Base-by-base conservation (phyloP, 2,797 vertebrate species). In the Percopsis omiscomaycus region DNA sequence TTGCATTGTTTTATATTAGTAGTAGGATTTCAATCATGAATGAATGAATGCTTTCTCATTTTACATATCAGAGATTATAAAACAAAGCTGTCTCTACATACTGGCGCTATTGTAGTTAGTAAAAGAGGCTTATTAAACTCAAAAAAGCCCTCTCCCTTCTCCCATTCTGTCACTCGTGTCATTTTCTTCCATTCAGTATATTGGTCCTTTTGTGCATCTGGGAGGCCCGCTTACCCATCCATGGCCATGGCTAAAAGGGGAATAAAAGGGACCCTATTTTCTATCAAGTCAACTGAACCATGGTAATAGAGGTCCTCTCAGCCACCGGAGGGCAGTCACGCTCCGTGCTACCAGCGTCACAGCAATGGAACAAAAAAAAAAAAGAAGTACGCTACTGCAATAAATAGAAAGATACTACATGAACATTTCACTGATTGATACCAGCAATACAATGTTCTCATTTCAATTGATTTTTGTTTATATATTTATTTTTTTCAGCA, bases 321-420 rank as follows among this genome's bases (percentile, higher is more conserved):
- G 59, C 87, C 87, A 88, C 84, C 15, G 47, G 88, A 77, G 85
- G 79, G 88, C 86, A 86, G 81, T 73, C 69, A 70, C 4, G 47
- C 61, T 68, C 78, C 65, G 22, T 22, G 30, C 44, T 62, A 55
- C 15, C 62, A 49, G 12, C 16, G 37, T 54, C 37, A 27, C 16
- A 46, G 53, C 10, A 28, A 15, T 11, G 32, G 52, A 42, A 42
- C 37, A 3, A 0, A 37, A 22, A 3, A 46, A 14, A 22, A 8
- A 27, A 12, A 29, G 9, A 13, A 3, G 27, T 54, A 29, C 52
- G 27, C 13, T 16, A 28, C 9, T 53, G 4, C 28, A 37, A 5
- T 37, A 5, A 5, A 37, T 8, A 37, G 32, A 37, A 37, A 37
- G 1, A 37, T 5, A 8, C 5, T 37, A 37, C 6, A 37, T 37